Conservation (phyloP, 2,888 invertebrate genomes). For the Aleiodes testaceus region DNA sequence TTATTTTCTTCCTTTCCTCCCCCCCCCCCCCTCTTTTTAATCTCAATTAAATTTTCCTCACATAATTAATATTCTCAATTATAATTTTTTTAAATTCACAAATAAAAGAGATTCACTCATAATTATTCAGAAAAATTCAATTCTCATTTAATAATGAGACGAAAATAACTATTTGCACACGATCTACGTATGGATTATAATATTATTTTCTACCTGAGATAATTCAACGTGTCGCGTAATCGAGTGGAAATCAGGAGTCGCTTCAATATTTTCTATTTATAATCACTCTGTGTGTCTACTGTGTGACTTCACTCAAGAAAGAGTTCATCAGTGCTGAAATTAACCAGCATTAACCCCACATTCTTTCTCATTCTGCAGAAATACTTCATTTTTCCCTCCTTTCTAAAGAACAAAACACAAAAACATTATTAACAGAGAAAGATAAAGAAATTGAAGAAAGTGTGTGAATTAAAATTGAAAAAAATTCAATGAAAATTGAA, state of each 20-base stretch:
- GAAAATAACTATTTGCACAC: constrained; percentile 2
- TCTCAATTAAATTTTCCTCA: too few relatives aligned
- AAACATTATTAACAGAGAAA: too few relatives aligned
- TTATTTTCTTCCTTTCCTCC: too few relatives aligned
- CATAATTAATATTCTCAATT: too few relatives aligned
- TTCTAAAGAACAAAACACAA: too few relatives aligned
- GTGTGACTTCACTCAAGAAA: constrained; percentile 10
- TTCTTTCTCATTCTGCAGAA: neutral
- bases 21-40: too few relatives aligned
- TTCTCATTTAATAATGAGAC: too few relatives aligned
- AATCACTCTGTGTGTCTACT: constrained; percentile 29
- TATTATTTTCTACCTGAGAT: constrained; percentile 34
- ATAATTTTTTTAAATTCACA: too few relatives aligned
- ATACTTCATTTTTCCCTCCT: neutral
- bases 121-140: too few relatives aligned
- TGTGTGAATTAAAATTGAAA: neutral
- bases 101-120: too few relatives aligned
- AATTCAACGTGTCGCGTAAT: constrained; percentile 25
- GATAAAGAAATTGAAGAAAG: too few relatives aligned
- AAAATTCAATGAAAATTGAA: too few relatives aligned
- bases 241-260: constrained; percentile 35
- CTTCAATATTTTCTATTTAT: constrained; percentile 30
- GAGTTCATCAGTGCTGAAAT: constrained; percentile 20
- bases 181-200: neutral
- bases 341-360: constrained; percentile 1